Evolutionary conservation across 2,888 invertebrate genomes (phyloP), one percentile per base, ranked within the genome.

Genomic region (Nomada hirtipes): DNA sequence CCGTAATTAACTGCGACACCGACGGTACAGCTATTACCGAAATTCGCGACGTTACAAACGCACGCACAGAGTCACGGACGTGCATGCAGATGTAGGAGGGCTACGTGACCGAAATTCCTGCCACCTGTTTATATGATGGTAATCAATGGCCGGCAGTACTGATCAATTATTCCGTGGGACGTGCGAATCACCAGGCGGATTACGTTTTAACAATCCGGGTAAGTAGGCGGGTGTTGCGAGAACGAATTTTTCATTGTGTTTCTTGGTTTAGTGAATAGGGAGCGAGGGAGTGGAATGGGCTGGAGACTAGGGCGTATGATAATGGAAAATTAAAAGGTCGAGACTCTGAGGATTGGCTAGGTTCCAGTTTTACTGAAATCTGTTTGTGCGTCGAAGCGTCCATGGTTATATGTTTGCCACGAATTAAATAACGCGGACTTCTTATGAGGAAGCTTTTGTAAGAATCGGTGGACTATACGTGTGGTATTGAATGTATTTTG

Each of bases 81-180:
- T 20, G 67, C 74, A 79, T 84, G 63, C 82, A 59, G 68, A 82
- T 84, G 73, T 11, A 1, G 0, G 13, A 1, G 7, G 15, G 29
- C 61, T 87, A 87, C 85, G 86, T 87, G 87, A 83, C 75, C 83
- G 80, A 87, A 85, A 87, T 87, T 81, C 73, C 77, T 63, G 72
- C 72, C 75, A 50, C 23, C 71, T 74, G 76, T 84, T 86, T 84
- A 75, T 73, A 68, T 59, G 47, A 72, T 61, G 82, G 74, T 82
- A 86, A 86, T 86, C 86, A 86, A 82, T 87, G 84, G 82, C 47
- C 72, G 76, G 68, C 26, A 67, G 68, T 13, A 60, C 72, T 76
- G 82, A 86, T 87, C 82, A 87, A 76, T 84, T 86, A 82, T 75
- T 79, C 67, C 59, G 68, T 59, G 53, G 76, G 36, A 67, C 75